Base-by-base conservation (phyloP, 2,113 vertebrate species). In the Dissostichus mawsoni region DNA sequence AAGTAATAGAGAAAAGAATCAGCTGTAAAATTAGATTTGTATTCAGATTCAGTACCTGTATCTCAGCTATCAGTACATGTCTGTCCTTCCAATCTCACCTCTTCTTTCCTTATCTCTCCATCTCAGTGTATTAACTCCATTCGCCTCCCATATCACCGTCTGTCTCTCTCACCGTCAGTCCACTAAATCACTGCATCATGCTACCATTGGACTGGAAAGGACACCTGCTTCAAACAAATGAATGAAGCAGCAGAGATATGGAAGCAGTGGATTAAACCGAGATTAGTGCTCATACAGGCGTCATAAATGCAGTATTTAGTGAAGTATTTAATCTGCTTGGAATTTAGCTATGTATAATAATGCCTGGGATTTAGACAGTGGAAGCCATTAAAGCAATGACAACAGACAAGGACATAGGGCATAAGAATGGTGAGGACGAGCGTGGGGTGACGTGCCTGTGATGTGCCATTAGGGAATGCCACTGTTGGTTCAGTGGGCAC, bases 391-490 rank as follows among this genome's bases (percentile, higher is more conserved):
- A 70, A 53, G 65, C 78, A 83, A 58, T 66, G 75, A 63, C 80
- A 87, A 55, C 68, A 81, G 81, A 85, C 77, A 78, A 84, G 83
- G 83, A 82, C 82, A 77, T 11, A 48, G 78, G 71, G 62, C 71
- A 62, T 8, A 29, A 50, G 59, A 76, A 63, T 58, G 66, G 61
- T 44, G 57, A 77, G 56, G 71, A 66, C 44, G 67, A 58, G 66
- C 59, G 55, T 25, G 20, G 44, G 56, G 80, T 66, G 82, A 69
- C 76, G 33, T 58, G 76, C 45, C 74, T 87, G 85, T 84, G 88
- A 90, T 88, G 85, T 86, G 61, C 90, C 92, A 93, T 92, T 94
- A 93, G 86, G 83, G 90, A 92, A 86, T 84, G 86, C 88, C 84
- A 89, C 83, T 45, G 82, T 82, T 90, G 92, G 88, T 92, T 90